These are phyloP conservation scores for Rhodinocichla rosea DNA, from an alignment of 2,113 vertebrate species.

Conservation along the genomic window DNA sequence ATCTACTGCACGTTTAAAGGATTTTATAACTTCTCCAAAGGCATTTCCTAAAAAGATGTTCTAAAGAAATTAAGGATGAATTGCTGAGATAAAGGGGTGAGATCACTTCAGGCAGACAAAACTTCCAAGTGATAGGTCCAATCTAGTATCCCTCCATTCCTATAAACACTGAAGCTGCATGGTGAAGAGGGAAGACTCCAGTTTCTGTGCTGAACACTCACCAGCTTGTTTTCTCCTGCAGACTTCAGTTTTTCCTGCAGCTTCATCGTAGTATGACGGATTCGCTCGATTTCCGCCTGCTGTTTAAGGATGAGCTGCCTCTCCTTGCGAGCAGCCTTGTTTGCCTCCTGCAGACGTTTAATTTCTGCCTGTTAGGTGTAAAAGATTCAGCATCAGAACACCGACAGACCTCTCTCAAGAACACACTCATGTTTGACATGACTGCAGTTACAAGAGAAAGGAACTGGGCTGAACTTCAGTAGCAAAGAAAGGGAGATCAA, in stretches of 20 bases:
- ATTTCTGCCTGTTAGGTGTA: conserved; percentile 87
- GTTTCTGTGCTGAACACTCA: conserved; percentile 48
- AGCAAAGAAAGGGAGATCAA: not conserved
- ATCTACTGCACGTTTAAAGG: not conserved
- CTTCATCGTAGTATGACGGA: conserved; percentile 88
- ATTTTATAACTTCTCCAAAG: not conserved
- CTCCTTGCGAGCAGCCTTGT: conserved; percentile 92
- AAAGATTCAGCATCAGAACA: not conserved
- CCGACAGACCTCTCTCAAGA: not conserved
- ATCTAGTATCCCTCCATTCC: not conserved
- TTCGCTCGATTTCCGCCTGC: conserved; percentile 93
- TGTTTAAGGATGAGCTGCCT: conserved; percentile 95
- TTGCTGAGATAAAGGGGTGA: not conserved
- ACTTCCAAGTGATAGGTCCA: not conserved
- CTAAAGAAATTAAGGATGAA: not conserved
- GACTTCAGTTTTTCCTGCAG: conserved; percentile 91
- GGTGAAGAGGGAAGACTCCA: not conserved
- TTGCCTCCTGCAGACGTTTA: conserved; percentile 94
- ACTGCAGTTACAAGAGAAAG: not conserved
- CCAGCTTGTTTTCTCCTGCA: conserved; percentile 80
- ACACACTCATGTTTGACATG: not conserved
- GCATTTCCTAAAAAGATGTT: not conserved
- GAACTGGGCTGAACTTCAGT: not conserved
- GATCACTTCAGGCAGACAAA: not conserved
- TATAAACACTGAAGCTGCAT: not conserved